Evolutionary conservation across 2,113 vertebrate genomes (phyloP).

Genomic region (Arothron firmamentum): DNA sequence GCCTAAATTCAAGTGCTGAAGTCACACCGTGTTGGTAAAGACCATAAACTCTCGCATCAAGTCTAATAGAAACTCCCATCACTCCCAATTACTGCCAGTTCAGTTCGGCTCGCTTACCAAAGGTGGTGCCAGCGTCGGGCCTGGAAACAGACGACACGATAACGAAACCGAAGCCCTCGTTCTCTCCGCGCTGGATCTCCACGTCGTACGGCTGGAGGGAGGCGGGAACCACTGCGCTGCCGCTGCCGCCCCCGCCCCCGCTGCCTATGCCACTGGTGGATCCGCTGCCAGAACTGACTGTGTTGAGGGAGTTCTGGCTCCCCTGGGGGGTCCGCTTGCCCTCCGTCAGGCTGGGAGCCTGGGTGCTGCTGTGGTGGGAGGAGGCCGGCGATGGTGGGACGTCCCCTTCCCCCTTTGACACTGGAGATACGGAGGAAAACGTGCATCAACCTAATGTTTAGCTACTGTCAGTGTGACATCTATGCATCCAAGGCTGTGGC

Average conservation of each 20-base stretch:
- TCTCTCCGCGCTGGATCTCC: conserved; percentile 92
- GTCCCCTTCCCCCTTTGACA: conserved; percentile 87
- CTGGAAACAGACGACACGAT: conserved; percentile 96
- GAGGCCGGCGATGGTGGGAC: conserved; percentile 90
- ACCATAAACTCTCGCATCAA: conserved; percentile 22
- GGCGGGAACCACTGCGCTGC: conserved; percentile 80
- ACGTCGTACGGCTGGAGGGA: conserved; percentile 91
- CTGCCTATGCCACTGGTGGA: conserved; percentile 95
- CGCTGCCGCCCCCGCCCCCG: conserved; percentile 79
- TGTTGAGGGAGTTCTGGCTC: conserved; percentile 97
- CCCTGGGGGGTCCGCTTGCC: conserved; percentile 95
- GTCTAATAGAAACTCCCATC: conserved; percentile 13
- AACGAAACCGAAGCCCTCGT: conserved; percentile 96
- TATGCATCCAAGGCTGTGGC: background rate
- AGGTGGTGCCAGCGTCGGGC: conserved; percentile 89
- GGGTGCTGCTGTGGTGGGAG: conserved; percentile 96
- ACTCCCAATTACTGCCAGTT: conserved; percentile 10
- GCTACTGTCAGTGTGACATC: conserved; percentile 1
- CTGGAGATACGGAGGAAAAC: conserved; percentile 53
- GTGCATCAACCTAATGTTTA: background rate
- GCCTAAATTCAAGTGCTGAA: conserved; percentile 19
- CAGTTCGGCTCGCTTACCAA: conserved; percentile 78
- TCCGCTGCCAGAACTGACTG: conserved; percentile 94
- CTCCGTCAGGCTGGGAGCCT: conserved; percentile 90
- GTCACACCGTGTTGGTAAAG: conserved; percentile 22